phyloP scores from a whole-genome alignment of 2,888 invertebrate genomes.

The Spisula solida region DNA sequence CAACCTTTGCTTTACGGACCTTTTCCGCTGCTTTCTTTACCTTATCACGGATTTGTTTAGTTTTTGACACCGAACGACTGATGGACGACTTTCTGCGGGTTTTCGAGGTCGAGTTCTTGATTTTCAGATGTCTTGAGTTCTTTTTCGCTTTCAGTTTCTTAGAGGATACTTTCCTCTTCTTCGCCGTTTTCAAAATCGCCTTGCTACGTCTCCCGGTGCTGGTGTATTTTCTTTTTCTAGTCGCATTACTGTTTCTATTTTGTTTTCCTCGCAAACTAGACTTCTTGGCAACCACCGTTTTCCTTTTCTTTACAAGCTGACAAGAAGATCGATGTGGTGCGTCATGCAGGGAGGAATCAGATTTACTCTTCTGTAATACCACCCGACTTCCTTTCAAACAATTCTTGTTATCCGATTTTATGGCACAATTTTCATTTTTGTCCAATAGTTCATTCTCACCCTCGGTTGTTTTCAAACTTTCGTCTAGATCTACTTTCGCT shows the following conservation, averaged over 20 bases:
- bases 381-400: background rate
- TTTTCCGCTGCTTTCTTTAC: conserved; percentile 38
- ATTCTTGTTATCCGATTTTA: background rate
- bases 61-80: background rate
- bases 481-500: background rate
- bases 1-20: conserved; percentile 16
- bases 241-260: background rate
- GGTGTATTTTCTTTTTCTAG: conserved; percentile 21
- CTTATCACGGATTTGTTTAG: background rate
- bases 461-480: background rate
- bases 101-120: background rate
- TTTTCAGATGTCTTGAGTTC: background rate
- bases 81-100: background rate
- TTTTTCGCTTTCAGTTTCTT: background rate
- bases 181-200: background rate
- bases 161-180: conserved; percentile 31
- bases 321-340: background rate
- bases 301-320: conserved; percentile 3
- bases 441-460: background rate
- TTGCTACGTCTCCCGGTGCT: background rate
- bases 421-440: conserved; percentile 29
- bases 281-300: conserved; percentile 34
- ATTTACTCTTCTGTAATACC: conserved; percentile 17
- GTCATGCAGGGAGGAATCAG: background rate
- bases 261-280: conserved; percentile 9